phyloP scores from a whole-genome alignment of 2,888 invertebrate species.

The Eupithecia subfuscata region DNA sequence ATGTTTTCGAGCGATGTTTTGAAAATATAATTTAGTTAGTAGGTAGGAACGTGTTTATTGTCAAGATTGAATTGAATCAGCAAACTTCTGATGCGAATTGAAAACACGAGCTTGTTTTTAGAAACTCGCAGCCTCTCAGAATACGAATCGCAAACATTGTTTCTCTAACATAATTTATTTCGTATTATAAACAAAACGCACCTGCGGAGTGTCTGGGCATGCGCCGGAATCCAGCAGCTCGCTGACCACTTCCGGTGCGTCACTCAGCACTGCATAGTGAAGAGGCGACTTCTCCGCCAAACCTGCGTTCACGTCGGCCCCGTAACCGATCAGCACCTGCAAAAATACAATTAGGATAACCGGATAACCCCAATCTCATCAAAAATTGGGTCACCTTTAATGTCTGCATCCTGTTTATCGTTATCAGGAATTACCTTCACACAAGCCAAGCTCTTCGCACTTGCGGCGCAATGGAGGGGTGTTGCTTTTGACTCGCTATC shows the following conservation, averaged over 20 bases:
- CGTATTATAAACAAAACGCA: constrained; percentile 58
- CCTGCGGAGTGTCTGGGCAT: constrained; percentile 92
- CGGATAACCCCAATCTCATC: constrained; percentile 19
- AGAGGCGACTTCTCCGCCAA: constrained; percentile 88
- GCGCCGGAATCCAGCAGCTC: constrained; percentile 90
- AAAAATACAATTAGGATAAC: constrained; percentile 54
- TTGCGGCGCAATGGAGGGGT: constrained; percentile 91
- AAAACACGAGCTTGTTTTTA: constrained; percentile 11
- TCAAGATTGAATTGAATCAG: background rate
- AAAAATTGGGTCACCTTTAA: constrained; percentile 50
- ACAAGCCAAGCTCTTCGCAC: constrained; percentile 84
- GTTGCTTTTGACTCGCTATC: constrained; percentile 87
- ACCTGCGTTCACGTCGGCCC: constrained; percentile 92
- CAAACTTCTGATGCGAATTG: background rate
- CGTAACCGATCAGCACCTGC: constrained; percentile 86
- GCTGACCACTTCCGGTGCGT: constrained; percentile 89
- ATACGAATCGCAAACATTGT: constrained; percentile 13
- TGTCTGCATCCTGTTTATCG: constrained; percentile 58
- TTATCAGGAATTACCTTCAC: constrained; percentile 70
- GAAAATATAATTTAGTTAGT: background rate
- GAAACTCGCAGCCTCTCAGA: background rate
- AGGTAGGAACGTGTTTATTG: background rate
- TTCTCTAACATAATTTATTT: constrained; percentile 16
- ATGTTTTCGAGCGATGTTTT: background rate
- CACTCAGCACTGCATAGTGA: constrained; percentile 92